phyloP scores from a whole-genome alignment of 2,888 invertebrate genomes.

The Mystacides longicornis region DNA sequence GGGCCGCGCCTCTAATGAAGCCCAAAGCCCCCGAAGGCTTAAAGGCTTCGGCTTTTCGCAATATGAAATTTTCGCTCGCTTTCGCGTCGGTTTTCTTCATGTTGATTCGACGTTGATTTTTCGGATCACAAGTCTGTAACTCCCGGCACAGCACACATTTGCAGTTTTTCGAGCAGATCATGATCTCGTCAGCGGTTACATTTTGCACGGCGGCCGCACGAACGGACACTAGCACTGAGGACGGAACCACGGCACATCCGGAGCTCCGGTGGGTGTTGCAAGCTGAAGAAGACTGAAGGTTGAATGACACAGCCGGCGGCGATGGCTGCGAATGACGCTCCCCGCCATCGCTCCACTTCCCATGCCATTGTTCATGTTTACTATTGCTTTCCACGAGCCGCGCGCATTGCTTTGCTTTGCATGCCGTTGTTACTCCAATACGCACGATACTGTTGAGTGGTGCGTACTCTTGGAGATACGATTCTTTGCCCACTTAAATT shows the following conservation, averaged over 20 bases:
- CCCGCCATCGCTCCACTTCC: slow-evolving; percentile 34
- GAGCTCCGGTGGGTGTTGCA: slow-evolving; percentile 13
- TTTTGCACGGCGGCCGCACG: slow-evolving; percentile 10
- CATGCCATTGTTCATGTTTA: slow-evolving; percentile 32
- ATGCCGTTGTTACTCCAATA: background rate
- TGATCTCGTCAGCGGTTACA: slow-evolving; percentile 30
- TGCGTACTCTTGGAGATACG: too few relatives aligned
- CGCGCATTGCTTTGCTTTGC: background rate
- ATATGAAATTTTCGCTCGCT: slow-evolving; percentile 49
- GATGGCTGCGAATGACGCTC: slow-evolving; percentile 29
- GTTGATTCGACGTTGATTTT: slow-evolving; percentile 34
- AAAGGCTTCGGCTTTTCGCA: slow-evolving; percentile 48
- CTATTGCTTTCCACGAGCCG: slow-evolving; percentile 26
- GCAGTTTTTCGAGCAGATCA: slow-evolving; percentile 68
- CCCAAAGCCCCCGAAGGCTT: slow-evolving; percentile 38
- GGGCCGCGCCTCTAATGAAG: slow-evolving; percentile 44
- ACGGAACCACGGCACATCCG: slow-evolving; percentile 22
- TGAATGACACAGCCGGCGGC: slow-evolving; percentile 20
- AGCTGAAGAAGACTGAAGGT: slow-evolving; percentile 18
- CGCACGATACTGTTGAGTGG: too few relatives aligned
- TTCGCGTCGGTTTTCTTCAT: slow-evolving; percentile 39
- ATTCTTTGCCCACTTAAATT: too few relatives aligned
- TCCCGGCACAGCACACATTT: slow-evolving; percentile 69
- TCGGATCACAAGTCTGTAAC: slow-evolving; percentile 55
- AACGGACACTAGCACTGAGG: too few relatives aligned